A percentile compares a stretch with the other conserved stretches of the same genome.
phyloP scores from a whole-genome alignment of 2,888 invertebrate genomes.

The Desoria tigrina region DNA sequence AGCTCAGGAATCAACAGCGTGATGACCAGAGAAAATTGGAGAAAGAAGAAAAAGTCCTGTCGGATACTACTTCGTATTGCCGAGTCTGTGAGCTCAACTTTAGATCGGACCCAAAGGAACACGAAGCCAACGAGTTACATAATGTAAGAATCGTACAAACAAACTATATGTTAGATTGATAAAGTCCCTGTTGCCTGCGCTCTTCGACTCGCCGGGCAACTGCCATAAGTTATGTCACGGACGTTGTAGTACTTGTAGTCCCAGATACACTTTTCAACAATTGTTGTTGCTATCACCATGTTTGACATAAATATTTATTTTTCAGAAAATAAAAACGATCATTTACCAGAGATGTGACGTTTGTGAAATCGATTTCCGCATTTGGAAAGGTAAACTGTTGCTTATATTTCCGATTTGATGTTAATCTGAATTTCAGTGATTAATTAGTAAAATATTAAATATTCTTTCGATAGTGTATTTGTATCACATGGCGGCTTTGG shows the following conservation, averaged over 20 bases:
- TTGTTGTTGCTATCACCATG: not conserved
- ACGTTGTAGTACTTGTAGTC: no score
- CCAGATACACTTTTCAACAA: no score
- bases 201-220: no score
- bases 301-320: slow-evolving; percentile 16
- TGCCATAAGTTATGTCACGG: no score
- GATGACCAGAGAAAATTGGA: slow-evolving; percentile 52
- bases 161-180: not conserved
- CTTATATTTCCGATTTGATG: no score
- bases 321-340: slow-evolving; percentile 50
- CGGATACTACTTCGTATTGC: slow-evolving; percentile 52
- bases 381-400: slow-evolving; percentile 53
- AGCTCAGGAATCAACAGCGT: slow-evolving; percentile 44
- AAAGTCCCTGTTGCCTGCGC: no score
- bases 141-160: slow-evolving; percentile 40
- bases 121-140: slow-evolving; percentile 51
- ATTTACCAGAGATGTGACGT: slow-evolving; percentile 52
- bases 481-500: slow-evolving; percentile 52
- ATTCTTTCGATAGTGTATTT: no score
- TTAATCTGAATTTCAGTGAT: no score
- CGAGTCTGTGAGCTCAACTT: slow-evolving; percentile 53
- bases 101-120: slow-evolving; percentile 52
- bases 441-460: no score
- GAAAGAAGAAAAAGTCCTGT: slow-evolving; percentile 50
- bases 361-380: slow-evolving; percentile 52